Percentiles rank a stretch among this genome's conserved stretches.
These are phyloP conservation scores for Sciurus niger DNA, from an alignment of 2,113 vertebrate genomes.

Conservation along the genomic window DNA sequence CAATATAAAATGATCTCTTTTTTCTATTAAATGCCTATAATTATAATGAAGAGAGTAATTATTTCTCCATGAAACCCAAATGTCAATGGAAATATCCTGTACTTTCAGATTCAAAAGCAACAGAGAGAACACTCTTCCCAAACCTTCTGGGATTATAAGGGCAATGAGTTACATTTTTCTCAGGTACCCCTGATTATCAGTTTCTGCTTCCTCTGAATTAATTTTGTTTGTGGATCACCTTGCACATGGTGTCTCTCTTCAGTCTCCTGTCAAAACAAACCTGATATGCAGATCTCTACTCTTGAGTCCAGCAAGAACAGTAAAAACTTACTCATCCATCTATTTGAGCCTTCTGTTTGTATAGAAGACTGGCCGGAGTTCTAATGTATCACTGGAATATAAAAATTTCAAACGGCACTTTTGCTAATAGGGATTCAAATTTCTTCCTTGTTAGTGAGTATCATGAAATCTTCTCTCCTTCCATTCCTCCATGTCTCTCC, in stretches of 20 bases:
- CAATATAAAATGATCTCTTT: not conserved
- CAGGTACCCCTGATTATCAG: not conserved
- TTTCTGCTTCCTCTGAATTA: slow-evolving; percentile 12
- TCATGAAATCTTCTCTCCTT: not conserved
- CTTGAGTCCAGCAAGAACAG: not conserved
- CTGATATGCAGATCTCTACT: not conserved
- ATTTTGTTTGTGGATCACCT: not conserved
- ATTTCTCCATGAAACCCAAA: not conserved
- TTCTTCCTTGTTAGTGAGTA: not conserved
- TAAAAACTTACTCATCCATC: not conserved
- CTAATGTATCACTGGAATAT: not conserved
- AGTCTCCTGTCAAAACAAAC: not conserved
- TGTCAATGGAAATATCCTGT: not conserved
- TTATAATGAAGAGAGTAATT: not conserved
- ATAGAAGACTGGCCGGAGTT: not conserved
- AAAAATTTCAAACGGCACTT: not conserved
- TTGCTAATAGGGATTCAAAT: not conserved
- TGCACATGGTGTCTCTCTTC: not conserved
- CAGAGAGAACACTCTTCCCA: not conserved
- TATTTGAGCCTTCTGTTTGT: not conserved
- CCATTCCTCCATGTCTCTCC: not conserved
- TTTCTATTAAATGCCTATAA: not conserved
- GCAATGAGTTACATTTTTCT: not conserved
- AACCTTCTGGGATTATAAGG: not conserved
- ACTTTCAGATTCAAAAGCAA: not conserved